Conservation (phyloP, 2,113 vertebrate species). For the Rynchops niger region DNA sequence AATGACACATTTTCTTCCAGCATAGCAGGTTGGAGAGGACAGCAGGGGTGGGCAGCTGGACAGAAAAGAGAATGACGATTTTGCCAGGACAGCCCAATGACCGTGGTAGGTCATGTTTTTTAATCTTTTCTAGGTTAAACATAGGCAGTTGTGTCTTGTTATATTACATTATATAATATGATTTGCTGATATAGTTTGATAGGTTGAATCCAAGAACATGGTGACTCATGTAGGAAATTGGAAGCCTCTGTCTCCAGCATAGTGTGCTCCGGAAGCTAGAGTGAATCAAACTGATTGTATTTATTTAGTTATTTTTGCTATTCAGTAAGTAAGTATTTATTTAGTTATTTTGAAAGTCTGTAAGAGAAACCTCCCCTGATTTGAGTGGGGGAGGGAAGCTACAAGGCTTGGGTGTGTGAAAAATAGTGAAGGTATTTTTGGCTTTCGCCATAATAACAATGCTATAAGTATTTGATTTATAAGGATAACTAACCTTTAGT, state of each 20-base stretch:
- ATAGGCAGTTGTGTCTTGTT: slow-evolving; percentile 57
- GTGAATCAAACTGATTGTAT: slow-evolving; percentile 50
- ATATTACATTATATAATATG: slow-evolving; percentile 57
- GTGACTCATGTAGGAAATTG: slow-evolving; percentile 63
- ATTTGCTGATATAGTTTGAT: slow-evolving; percentile 58
- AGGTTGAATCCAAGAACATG: slow-evolving; percentile 59
- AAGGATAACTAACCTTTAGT: too few species aligned
- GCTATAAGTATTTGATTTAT: too few species aligned
- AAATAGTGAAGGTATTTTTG: too few species aligned
- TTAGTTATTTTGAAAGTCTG: not conserved
- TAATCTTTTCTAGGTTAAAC: slow-evolving; percentile 65
- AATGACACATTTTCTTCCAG: not conserved
- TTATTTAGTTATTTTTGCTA: not conserved
- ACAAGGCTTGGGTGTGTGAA: not conserved
- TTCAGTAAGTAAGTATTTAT: slow-evolving; percentile 16
- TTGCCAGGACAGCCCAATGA: slow-evolving; percentile 44
- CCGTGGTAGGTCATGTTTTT: not conserved
- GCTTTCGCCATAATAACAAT: too few species aligned
- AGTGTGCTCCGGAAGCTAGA: slow-evolving; percentile 23
- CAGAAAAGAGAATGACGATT: not conserved
- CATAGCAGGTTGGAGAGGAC: not conserved
- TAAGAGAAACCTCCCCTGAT: not conserved
- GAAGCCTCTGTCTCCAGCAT: slow-evolving; percentile 10
- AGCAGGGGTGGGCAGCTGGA: not conserved
- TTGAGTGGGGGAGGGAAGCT: not conserved